Percentiles rank a stretch among this genome's conserved stretches.
phyloP scores from a whole-genome alignment of 2,113 vertebrate genomes.

The Thomomys bottae region DNA sequence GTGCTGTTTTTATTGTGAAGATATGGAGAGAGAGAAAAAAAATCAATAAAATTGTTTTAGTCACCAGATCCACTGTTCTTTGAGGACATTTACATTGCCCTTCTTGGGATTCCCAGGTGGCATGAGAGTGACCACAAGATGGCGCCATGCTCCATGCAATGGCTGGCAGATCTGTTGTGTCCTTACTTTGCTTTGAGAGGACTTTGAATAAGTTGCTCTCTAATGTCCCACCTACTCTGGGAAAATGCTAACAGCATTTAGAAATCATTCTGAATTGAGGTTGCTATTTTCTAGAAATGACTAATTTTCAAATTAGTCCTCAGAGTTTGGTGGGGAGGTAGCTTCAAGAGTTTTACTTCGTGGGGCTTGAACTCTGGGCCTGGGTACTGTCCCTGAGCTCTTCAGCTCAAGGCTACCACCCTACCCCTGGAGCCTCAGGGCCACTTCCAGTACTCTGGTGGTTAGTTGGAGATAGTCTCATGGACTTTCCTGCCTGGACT shows the following conservation, averaged over 20 bases:
- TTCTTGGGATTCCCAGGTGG: background rate
- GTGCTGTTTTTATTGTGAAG: constrained; percentile 49
- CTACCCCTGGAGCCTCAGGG: too few species aligned
- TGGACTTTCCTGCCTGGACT: too few species aligned
- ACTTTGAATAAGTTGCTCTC: background rate
- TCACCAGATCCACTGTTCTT: constrained; percentile 6
- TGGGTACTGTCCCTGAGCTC: too few species aligned
- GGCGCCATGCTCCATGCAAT: background rate
- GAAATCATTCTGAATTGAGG: background rate
- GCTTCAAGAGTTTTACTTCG: background rate
- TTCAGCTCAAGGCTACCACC: too few species aligned
- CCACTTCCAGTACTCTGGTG: too few species aligned
- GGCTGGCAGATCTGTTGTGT: background rate
- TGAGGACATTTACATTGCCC: background rate
- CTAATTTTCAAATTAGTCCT: background rate
- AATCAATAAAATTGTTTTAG: constrained; percentile 69
- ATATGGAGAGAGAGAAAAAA: background rate
- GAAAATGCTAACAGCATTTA: background rate
- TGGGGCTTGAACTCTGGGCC: too few species aligned
- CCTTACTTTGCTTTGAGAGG: background rate
- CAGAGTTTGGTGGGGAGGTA: background rate
- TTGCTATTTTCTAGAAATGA: background rate
- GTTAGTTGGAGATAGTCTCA: too few species aligned
- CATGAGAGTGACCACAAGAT: constrained; percentile 56
- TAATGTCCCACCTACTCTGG: background rate